Base-by-base conservation (phyloP, 2,888 invertebrate species). In the Linnaemya vulpina region DNA sequence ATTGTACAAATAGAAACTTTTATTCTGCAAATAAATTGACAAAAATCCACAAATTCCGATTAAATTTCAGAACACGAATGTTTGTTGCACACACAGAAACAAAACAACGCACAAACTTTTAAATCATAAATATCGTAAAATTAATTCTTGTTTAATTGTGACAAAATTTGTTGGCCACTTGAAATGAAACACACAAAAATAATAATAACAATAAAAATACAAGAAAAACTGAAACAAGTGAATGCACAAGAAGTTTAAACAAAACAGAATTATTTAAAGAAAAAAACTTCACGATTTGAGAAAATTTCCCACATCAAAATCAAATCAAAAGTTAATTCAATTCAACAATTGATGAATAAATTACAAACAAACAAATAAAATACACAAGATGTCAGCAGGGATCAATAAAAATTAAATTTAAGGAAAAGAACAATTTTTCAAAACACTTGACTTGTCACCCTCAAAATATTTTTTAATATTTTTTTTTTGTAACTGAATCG, bases 91-190 rank as follows among this genome's bases (percentile, higher is more conserved):
- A 30, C 46, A 43, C 1, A 30, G 30, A 30, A 40, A 8, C 3
- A 68, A 53, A 68, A 43, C 60, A 68, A 74, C 49, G 67, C 38
- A 60, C 49, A 62, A 62, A 68, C 62, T 22, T 53, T 1, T 5
- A 77, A 77, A 67, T 58, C 68, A 82, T 74, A 85, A 85, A 78
- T 79, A 82, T 58, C 70, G 65, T 58, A 55, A 62, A 89, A 90
- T 90, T 90, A 90, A 90, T 90, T 90, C 87, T 86, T 88, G 88
- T 89, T 90, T 90, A 90, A 91, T 90, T 90, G 90, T 91, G 90
- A 76, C 86, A 89, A 88, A 90, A 87, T 89, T 87, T 87, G 77
- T 43, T 38, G 65, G 73, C 89, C 90, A 91, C 89, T 90, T 91
- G 89, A 91, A 65, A 40, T 11, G 9, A 58, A 15, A 55, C 13